Evolutionary conservation across 2,797 vertebrate species (phyloP), one percentile per base, ranked within the genome.

Genomic region (Paramormyrops hopkinsi): DNA sequence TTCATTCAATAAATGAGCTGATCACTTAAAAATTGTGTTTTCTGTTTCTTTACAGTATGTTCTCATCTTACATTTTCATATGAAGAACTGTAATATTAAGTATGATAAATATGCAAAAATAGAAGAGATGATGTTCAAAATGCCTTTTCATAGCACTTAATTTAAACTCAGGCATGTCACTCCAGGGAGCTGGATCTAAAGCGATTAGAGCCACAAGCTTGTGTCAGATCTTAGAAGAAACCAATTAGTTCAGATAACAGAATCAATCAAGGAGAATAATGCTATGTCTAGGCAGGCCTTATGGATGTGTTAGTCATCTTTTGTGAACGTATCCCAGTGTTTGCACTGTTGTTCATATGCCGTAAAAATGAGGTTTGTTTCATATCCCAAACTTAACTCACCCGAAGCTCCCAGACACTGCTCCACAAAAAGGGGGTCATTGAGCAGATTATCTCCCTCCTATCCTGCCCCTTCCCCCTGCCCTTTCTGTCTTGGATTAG

Each of bases 181-280:
- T 51, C 53, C 33, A 19, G 25, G 29, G 85, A 37, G 25, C 2
- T 33, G 14, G 85, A 41, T 56, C 85, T 29, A 56, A 87, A 54
- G 85, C 17, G 7, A 44, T 44, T 33, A 87, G 85, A 87, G 33
- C 25, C 51, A 37, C 84, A 37, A 56, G 48, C 51, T 50, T 86
- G 22, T 86, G 84, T 54, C 53, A 56, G 29, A 87, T 86, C n/a
- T 33, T 29, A 86, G 25, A 86, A 86, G 84, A 86, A 86, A 29
- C 48, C 8, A 86, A 86, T 87, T 56, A 87, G 51, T 87, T 59
- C 17, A 19, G 51, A 87, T 59, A 87, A 87, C 53, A 19, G 53
- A 54, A 56, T 54, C 50, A 54, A 51, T 87, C 85, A 56, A 59
- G 85, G 85, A 87, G 50, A 56, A 87, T 56, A 37, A 59, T 54